phyloP scores from a whole-genome alignment of 1,140 invertebrate genomes.

The Scaptomyza graminum region DNA sequence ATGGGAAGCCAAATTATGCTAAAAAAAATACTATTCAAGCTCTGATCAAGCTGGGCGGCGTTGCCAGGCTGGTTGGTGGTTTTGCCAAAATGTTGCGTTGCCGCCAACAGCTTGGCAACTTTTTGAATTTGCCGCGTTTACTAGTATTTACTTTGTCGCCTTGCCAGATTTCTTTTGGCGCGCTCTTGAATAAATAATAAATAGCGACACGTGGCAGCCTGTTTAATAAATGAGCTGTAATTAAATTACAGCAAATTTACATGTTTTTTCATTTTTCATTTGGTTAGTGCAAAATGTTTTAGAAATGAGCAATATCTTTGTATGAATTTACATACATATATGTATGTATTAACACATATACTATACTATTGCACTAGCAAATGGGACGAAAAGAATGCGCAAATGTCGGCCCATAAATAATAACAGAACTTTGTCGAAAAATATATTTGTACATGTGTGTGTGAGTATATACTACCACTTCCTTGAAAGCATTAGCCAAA shows the following conservation, averaged over 20 bases:
- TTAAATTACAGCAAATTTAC: slow-evolving; percentile 72
- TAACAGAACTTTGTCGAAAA: slow-evolving; percentile 37
- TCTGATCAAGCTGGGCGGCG: not conserved
- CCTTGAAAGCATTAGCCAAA: slow-evolving; percentile 22
- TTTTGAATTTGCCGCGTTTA: slow-evolving; percentile 28
- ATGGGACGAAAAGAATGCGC: slow-evolving; percentile 63
- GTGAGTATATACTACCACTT: slow-evolving; percentile 24
- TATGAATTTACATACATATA: not conserved
- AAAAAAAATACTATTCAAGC: slow-evolving; percentile 23
- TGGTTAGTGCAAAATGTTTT: slow-evolving; percentile 55
- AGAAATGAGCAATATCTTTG: slow-evolving; percentile 29
- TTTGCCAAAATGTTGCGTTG: no score
- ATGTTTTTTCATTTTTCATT: slow-evolving; percentile 73
- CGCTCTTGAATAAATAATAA: slow-evolving; percentile 1
- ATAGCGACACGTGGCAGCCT: slow-evolving; percentile 12
- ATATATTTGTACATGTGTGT: not conserved
- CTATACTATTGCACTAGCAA: slow-evolving; percentile 5
- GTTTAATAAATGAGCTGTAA: slow-evolving; percentile 65
- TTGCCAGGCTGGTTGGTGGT: slow-evolving; percentile 10
- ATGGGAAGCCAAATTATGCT: slow-evolving; percentile 34
- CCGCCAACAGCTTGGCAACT: no score
- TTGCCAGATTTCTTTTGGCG: slow-evolving; percentile 24
- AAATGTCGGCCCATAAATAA: slow-evolving; percentile 80
- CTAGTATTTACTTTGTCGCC: not conserved
- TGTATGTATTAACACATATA: not conserved